A percentile compares a stretch with the other conserved stretches of the same genome.
These are phyloP conservation scores for Thunnus maccoyii DNA, from an alignment of 2,113 vertebrate species.

Conservation along the genomic window DNA sequence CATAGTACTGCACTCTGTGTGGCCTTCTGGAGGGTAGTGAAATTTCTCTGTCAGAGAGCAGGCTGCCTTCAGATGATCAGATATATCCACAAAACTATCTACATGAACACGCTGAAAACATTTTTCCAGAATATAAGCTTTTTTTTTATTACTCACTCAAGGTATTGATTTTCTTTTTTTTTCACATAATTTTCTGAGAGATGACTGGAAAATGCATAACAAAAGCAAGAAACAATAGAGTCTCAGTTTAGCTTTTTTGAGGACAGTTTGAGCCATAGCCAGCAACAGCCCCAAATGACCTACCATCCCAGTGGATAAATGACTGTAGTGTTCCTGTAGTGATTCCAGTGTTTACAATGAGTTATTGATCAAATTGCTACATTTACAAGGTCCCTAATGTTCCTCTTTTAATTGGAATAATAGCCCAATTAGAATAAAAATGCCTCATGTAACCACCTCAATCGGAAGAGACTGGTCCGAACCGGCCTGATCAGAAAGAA, in stretches of 20 bases:
- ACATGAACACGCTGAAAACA: not conserved
- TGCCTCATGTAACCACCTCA: too few relatives aligned
- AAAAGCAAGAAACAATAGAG: not conserved
- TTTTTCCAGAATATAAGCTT: not conserved
- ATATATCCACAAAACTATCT: slow-evolving; percentile 2
- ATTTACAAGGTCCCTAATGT: too few relatives aligned
- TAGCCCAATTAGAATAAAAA: too few relatives aligned
- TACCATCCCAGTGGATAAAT: not conserved
- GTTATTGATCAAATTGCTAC: not conserved
- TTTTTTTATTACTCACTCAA: not conserved
- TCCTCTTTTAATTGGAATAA: too few relatives aligned
- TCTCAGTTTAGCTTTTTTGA: not conserved
- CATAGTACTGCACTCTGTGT: slow-evolving; percentile 58
- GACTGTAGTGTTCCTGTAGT: not conserved
- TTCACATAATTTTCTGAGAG: not conserved
- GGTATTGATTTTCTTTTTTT: not conserved
- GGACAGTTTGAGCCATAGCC: not conserved
- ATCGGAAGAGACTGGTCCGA: too few relatives aligned
- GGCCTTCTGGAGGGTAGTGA: slow-evolving; percentile 39
- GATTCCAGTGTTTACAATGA: not conserved
- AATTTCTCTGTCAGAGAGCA: slow-evolving; percentile 28
- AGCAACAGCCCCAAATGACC: not conserved
- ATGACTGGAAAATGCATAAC: not conserved
- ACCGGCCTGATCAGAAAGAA: too few relatives aligned
- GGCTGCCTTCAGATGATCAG: slow-evolving; percentile 32